phyloP scores from a whole-genome alignment of 2,797 vertebrate genomes.

The Clarias fuscus region DNA sequence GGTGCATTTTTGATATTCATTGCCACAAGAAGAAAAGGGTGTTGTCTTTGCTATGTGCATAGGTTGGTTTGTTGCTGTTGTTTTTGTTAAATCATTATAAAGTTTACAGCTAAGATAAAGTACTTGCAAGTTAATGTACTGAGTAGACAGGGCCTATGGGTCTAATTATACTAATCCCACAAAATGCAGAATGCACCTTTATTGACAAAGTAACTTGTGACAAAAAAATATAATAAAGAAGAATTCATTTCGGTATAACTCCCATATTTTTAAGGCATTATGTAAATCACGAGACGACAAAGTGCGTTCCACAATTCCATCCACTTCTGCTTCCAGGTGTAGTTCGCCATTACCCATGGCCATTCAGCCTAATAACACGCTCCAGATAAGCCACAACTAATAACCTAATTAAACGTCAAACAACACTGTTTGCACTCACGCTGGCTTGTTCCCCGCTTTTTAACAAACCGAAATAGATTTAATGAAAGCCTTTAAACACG shows the following conservation, averaged over 20 bases:
- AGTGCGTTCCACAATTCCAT: background rate
- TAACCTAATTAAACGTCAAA: conserved; percentile 44
- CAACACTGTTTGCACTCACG: conserved; percentile 48
- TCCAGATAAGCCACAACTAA: conserved; percentile 46
- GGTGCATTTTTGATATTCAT: background rate
- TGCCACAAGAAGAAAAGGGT: background rate
- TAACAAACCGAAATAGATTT: conserved; percentile 36
- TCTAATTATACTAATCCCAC: background rate
- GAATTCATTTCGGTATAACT: background rate
- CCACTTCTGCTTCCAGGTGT: conserved; percentile 13
- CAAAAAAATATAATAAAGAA: background rate
- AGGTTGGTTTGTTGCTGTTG: background rate
- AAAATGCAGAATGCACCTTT: background rate
- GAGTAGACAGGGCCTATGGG: background rate
- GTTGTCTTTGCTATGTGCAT: background rate
- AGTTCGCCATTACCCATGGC: background rate
- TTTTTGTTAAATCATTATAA: conserved; percentile 18
- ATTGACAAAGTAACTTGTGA: background rate
- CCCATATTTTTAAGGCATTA: background rate
- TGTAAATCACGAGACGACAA: background rate
- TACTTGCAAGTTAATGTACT: background rate
- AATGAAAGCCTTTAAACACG: conserved; percentile 49
- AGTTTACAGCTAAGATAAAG: background rate
- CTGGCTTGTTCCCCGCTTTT: conserved; percentile 6
- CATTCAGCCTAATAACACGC: conserved; percentile 24